A percentile compares a stretch with the other conserved stretches of the same genome.
phyloP scores from a whole-genome alignment of 2,888 invertebrate genomes.

The Xestia sexstrigata region DNA sequence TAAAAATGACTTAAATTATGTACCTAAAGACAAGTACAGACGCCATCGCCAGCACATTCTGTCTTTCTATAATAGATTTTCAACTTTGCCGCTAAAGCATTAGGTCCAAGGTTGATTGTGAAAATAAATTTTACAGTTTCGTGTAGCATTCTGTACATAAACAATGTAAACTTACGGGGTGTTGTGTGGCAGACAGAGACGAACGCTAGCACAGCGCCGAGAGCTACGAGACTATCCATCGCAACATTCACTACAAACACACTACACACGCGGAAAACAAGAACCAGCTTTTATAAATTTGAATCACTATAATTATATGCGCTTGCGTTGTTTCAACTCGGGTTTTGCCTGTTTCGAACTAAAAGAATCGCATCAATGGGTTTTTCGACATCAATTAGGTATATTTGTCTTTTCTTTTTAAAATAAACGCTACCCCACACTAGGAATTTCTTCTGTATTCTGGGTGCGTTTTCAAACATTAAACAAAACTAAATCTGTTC shows the following conservation, averaged over 20 bases:
- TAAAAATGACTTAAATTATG: background rate
- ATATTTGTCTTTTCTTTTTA: background rate
- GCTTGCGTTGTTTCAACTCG: background rate
- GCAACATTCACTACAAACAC: constrained; percentile 9
- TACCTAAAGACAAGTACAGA: background rate
- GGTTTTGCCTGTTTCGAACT: constrained; percentile 76
- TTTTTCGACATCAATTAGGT: constrained; percentile 11
- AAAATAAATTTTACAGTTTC: no score
- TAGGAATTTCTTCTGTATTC: no score
- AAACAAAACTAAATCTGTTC: no score
- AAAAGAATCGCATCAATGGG: constrained; percentile 69
- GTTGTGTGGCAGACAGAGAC: constrained; percentile 16
- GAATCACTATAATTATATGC: background rate
- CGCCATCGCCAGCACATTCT: no score
- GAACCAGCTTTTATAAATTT: constrained; percentile 26
- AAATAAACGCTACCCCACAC: no score
- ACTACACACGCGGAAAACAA: constrained; percentile 1
- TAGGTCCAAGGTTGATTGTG: no score
- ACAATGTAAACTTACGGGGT: constrained; percentile 20
- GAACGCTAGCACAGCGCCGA: constrained; percentile 13
- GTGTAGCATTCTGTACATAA: background rate
- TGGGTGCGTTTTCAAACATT: no score
- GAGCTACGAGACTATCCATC: constrained; percentile 5
- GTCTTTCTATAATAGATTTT: no score
- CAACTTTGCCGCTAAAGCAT: no score